Base-by-base conservation (phyloP, 2,797 vertebrate species). In the Eulemur mongoz region DNA sequence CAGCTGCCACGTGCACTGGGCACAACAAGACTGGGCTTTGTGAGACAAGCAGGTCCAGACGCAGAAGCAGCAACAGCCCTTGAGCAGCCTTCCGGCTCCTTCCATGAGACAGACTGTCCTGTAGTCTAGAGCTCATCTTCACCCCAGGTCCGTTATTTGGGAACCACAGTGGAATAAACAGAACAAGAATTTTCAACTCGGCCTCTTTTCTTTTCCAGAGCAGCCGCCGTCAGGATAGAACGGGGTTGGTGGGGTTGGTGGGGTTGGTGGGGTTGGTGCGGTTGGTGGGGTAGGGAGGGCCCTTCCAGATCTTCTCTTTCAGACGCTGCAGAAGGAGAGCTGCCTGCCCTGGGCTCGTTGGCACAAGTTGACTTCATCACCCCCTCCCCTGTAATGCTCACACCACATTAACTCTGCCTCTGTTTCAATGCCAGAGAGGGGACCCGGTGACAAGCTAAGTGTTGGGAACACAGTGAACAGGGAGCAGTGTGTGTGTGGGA, bases 21-120 rank as follows among this genome's bases (percentile, higher is more conserved):
- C 94, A 96, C 67, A 23, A 32, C 84, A 83, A 54, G 50, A 35
- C 52, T 23, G 70, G 70, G 79, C 80, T 87, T 91, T 96, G 75
- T n/a, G 97, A 91, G 4, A 43, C 93, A 59, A 40, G 70, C 63
- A 57, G 48, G 1, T 23, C 17, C 7, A 2, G n/a, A 54, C 14
- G 54, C 20, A 25, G 79, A 40, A 30, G 67, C 20, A 54, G n/a
- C 67, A 4, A 11, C 1, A 3, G 35, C 2, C 18, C 7, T 13
- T 50, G 9, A 40, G 72, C 45, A 17, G 7, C 57, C 65, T 2
- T 38, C 43, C 30, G 63, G n/a, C 73, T 85, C 69, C 50, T 84
- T 89, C 59, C 59, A 15, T 30, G 17, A 35, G 67, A 73, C 54
- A 63, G 78, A 10, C 4, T 1, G 75, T n/a, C 18, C 23, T 18